Evolutionary conservation across 2,888 invertebrate species (phyloP).

Genomic region (Strigamia crassipes): DNA sequence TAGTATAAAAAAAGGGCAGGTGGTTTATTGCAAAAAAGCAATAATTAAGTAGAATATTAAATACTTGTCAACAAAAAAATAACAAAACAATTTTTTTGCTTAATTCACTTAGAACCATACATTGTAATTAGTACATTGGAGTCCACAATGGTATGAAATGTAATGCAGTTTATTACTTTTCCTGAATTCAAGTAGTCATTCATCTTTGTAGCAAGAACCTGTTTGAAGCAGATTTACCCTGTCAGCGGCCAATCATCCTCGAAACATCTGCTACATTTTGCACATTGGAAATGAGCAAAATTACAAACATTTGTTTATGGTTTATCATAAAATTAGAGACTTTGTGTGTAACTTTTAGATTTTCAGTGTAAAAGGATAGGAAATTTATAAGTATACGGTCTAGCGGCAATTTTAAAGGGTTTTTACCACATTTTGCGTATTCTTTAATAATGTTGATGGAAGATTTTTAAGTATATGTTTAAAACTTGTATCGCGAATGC

Average conservation of each 20-base stretch:
- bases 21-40: neutral
- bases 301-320: neutral
- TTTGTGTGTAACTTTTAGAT: neutral
- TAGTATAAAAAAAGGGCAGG: neutral
- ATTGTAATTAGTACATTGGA: neutral
- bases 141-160: neutral
- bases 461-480: too few species aligned
- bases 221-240: constrained; percentile 2
- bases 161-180: neutral
- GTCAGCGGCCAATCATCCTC: neutral
- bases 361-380: neutral
- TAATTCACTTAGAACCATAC: too few species aligned
- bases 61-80: neutral
- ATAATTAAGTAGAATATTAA: neutral
- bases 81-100: neutral
- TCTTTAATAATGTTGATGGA: too few species aligned
- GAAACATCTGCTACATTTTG: neutral
- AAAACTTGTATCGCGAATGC: too few species aligned
- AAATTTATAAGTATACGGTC: neutral
- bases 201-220: constrained; percentile 12
- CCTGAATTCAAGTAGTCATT: neutral
- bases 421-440: too few species aligned
- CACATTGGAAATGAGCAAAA: neutral
- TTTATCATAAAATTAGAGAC: neutral
- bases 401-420: too few species aligned